Base-by-base conservation (phyloP, 2,113 vertebrate genomes). In the Petroica traversi region DNA sequence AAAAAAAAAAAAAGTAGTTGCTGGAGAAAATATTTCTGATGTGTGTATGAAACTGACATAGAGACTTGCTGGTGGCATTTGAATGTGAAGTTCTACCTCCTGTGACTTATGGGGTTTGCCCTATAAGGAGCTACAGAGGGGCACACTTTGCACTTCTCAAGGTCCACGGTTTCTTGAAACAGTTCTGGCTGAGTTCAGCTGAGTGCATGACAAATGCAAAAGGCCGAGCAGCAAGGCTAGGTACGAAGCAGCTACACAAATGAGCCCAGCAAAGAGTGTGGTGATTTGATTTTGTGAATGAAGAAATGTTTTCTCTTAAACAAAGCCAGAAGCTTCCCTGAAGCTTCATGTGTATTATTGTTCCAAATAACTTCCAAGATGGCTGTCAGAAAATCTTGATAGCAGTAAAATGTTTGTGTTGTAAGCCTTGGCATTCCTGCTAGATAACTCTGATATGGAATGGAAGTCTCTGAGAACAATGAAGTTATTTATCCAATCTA, bases 1-100 rank as follows among this genome's bases (percentile, higher is more conserved):
- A 31, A n/a, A n/a, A n/a, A n/a, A n/a, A 63, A 68, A 62, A 63
- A 12, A 33, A 62, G 4, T 3, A 2, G n/a, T n/a, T n/a, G n/a
- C 6, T 58, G 14, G 4, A 54, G 40, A 62, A 80, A 64, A 63
- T 1, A 1, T 19, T 33, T 58, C 34, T 66, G 85, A 25, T 0
- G 0, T 23, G 4, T 49, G 4, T 51, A 13, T 34, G 25, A 62
- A 86, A 49, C 4, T 2, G 6, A 8, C 40, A n/a, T n/a, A 54
- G 25, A 41, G 64, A 38, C 36, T 79, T 13, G 3, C 36, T 36
- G 41, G 15, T 75, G 34, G 29, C 19, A n/a, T 78, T 41, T 85
- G 66, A 83, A 34, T 18, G n/a, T 20, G 33, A 52, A 73, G 18
- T 52, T 91, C 34, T 41, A 7, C 41, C 13, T 22, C 11, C 29